Evolutionary conservation across 2,113 vertebrate species (phyloP).

Genomic region (Strigops habroptila): DNA sequence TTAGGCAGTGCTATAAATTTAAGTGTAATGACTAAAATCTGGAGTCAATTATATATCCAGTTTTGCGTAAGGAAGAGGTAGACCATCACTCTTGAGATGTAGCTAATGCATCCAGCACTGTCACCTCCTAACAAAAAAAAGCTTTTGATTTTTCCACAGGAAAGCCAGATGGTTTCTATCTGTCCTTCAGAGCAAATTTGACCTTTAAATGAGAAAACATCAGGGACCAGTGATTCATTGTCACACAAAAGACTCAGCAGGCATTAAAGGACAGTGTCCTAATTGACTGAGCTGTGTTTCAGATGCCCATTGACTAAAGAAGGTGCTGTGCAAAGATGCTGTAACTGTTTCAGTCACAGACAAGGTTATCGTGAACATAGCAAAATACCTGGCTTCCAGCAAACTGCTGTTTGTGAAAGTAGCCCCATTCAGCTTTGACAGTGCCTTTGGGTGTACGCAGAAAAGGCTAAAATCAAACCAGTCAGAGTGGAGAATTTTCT

Average conservation of each 20-base stretch:
- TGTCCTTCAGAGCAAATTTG: slow-evolving; percentile 37
- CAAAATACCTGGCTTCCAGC: background rate
- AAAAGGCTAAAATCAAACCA: background rate
- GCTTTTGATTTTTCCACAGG: background rate
- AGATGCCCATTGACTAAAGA: background rate
- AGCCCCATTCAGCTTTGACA: background rate
- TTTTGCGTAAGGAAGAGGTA: background rate
- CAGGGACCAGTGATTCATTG: slow-evolving; percentile 26
- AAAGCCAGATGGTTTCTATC: slow-evolving; percentile 24
- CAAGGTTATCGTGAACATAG: background rate
- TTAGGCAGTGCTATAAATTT: background rate
- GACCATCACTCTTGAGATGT: background rate
- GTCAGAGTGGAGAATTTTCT: background rate
- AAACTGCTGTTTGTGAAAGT: background rate
- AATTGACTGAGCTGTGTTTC: background rate
- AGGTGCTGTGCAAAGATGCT: slow-evolving; percentile 4
- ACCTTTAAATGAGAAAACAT: slow-evolving; percentile 61
- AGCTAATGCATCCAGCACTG: background rate
- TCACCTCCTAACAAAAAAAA: slow-evolving; percentile 2
- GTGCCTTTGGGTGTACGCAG: background rate
- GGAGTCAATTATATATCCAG: background rate
- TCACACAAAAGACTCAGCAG: slow-evolving; percentile 22
- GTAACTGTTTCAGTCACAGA: background rate
- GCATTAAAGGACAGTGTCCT: background rate
- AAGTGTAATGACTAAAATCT: slow-evolving; percentile 3